A percentile compares a stretch with the other conserved stretches of the same genome.
phyloP scores from a whole-genome alignment of 2,113 vertebrate species.

The Edolisoma coerulescens region DNA sequence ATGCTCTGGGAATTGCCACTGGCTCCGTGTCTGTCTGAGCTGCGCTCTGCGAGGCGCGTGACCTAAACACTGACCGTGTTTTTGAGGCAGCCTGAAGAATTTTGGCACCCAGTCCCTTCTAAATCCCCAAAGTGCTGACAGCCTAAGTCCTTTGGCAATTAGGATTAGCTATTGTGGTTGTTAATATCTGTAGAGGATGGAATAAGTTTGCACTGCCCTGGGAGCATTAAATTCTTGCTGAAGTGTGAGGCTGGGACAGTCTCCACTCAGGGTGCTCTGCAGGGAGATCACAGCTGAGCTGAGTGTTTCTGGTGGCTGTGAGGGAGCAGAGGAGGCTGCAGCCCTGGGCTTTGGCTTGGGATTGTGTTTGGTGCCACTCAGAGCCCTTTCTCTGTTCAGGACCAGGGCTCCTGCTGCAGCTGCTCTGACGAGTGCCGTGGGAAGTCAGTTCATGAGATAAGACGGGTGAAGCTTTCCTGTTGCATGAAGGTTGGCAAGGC shows the following conservation, averaged over 20 bases:
- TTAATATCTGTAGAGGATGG: background rate
- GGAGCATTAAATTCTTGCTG: background rate
- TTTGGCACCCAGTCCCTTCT: background rate
- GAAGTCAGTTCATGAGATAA: background rate
- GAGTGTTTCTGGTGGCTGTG: background rate
- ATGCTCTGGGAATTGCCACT: background rate
- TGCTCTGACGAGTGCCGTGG: rapidly evolving
- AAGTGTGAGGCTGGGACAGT: no score
- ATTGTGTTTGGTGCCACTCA: background rate
- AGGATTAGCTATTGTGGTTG: background rate
- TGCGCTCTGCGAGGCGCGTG: rapidly evolving
- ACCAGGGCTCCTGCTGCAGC: background rate
- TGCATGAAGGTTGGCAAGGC: background rate
- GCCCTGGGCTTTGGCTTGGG: background rate
- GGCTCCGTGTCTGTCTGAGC: background rate
- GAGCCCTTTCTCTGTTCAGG: rapidly evolving
- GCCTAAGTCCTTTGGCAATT: background rate
- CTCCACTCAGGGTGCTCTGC: background rate
- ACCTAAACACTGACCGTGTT: background rate
- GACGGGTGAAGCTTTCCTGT: background rate
- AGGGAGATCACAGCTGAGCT: background rate
- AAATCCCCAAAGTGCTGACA: background rate
- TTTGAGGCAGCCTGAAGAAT: background rate
- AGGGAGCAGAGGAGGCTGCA: background rate
- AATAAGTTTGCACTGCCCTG: background rate